Evolutionary conservation across 2,888 invertebrate species (phyloP).

Genomic region (Leptothorax acervorum): DNA sequence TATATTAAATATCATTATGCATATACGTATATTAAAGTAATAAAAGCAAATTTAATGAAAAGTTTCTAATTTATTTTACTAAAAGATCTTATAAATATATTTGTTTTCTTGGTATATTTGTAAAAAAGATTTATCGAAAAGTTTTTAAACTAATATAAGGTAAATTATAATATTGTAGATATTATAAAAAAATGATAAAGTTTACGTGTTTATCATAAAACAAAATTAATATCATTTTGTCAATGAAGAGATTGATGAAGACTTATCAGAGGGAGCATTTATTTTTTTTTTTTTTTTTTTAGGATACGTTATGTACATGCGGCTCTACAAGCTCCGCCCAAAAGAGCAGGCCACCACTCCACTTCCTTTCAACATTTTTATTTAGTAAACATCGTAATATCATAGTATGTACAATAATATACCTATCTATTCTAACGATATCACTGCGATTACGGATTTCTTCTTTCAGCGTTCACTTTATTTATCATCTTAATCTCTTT

Average conservation of each 20-base stretch:
- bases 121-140: neutral
- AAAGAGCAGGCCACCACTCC: slow-evolving; percentile 49
- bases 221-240: neutral
- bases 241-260: slow-evolving; percentile 29
- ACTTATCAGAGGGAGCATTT: slow-evolving; percentile 52
- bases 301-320: slow-evolving; percentile 55
- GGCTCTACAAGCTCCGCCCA: slow-evolving; percentile 45
- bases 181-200: neutral
- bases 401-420: slow-evolving; percentile 82
- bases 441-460: slow-evolving; percentile 78
- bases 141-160: neutral
- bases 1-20: neutral
- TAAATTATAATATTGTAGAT: neutral
- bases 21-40: neutral
- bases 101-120: neutral
- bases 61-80: neutral
- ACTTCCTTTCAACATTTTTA: slow-evolving; percentile 75
- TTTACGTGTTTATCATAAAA: neutral
- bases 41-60: neutral
- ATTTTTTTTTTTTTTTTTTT: slow-evolving; percentile 4
- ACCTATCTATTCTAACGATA: slow-evolving; percentile 82
- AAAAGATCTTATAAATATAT: neutral
- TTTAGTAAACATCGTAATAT: slow-evolving; percentile 82
- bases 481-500: slow-evolving; percentile 39
- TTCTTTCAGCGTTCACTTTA: slow-evolving; percentile 39